phyloP scores from a whole-genome alignment of 2,797 vertebrate species.

The Sebastes steindachneri region DNA sequence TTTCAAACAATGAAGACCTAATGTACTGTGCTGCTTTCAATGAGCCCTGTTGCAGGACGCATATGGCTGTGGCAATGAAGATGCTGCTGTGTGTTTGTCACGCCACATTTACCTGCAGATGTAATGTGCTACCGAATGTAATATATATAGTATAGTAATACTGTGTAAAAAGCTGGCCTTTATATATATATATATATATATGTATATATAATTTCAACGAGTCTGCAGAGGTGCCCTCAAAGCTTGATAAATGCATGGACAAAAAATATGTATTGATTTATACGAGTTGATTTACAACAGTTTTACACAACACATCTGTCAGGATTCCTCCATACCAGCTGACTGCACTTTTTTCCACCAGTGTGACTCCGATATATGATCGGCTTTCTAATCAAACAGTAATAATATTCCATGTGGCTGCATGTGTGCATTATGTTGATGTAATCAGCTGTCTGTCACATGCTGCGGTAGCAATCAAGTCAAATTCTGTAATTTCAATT shows the following conservation, averaged over 20 bases:
- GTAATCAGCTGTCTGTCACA: background rate
- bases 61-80: background rate
- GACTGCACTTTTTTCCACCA: background rate
- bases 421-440: background rate
- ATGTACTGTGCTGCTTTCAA: constrained; percentile 30
- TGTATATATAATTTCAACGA: background rate
- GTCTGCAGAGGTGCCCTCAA: background rate
- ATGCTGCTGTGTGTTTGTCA: background rate
- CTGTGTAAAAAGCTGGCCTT: background rate
- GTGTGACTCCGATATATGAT: background rate
- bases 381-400: background rate
- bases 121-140: background rate
- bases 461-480: background rate
- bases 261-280: constrained; percentile 30
- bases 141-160: background rate
- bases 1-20: constrained; percentile 33
- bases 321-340: background rate
- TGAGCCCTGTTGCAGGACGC: constrained; percentile 1
- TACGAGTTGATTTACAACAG: background rate
- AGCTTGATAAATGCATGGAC: constrained; percentile 15
- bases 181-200: no score
- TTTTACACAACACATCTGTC: constrained; percentile 10
- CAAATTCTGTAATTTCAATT: background rate
- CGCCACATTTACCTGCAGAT: constrained; percentile 15
- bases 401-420: background rate